Conservation (phyloP, 2,113 vertebrate species). For the Chaetops frenatus region DNA sequence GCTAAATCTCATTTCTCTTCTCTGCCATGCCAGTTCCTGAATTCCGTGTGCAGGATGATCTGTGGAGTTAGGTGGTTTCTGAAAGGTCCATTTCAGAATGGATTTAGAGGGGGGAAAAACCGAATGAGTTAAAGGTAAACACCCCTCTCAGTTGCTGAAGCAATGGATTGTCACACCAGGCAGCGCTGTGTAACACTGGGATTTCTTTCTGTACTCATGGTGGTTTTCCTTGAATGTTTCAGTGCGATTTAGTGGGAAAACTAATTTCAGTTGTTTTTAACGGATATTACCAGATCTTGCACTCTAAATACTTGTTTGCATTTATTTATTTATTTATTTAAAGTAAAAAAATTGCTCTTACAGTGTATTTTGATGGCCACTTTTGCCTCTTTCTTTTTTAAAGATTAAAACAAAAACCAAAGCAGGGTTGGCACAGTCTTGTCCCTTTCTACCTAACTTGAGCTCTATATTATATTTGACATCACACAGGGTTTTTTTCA, state of each 20-base stretch:
- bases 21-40: not conserved
- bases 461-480: slow-evolving; percentile 69
- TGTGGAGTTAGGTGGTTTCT: not conserved
- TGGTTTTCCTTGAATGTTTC: not conserved
- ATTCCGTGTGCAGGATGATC: not conserved
- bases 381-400: not conserved
- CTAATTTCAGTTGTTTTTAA: not conserved
- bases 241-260: not conserved
- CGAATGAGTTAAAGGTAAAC: not conserved
- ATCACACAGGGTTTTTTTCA: slow-evolving; percentile 55
- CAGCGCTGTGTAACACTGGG: not conserved
- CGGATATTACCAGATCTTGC: not conserved
- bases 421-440: not conserved
- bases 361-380: not conserved
- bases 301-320: not conserved
- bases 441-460: not conserved
- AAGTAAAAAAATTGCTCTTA: not conserved
- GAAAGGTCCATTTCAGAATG: not conserved
- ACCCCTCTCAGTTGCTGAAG: not conserved
- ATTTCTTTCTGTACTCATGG: not conserved
- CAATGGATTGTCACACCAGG: not conserved
- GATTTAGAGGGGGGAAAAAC: not conserved
- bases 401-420: not conserved
- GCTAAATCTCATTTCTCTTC: not conserved
- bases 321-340: not conserved